Evolutionary conservation across 2,888 invertebrate genomes (phyloP).

Genomic region (Hypsopygia costalis): DNA sequence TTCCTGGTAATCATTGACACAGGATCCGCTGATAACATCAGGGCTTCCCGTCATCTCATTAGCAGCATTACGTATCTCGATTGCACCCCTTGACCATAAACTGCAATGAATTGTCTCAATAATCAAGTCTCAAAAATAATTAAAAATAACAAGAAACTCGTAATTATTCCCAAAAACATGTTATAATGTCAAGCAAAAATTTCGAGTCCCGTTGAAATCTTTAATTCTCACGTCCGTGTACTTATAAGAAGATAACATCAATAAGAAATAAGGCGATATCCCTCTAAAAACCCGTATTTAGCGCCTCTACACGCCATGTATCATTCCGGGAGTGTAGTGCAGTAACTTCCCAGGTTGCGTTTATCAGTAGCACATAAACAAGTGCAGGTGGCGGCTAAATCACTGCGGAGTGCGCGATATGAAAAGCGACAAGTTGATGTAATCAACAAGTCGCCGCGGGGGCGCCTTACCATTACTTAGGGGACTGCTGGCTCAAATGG

Average conservation of each 20-base stretch:
- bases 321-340: neutral
- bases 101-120: no score
- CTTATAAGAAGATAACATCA: no score
- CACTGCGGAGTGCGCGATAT: slow-evolving; percentile 51
- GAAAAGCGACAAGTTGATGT: slow-evolving; percentile 49
- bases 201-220: no score
- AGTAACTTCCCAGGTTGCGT: slow-evolving; percentile 43
- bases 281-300: neutral
- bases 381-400: slow-evolving; percentile 62
- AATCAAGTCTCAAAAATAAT: no score
- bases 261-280: no score
- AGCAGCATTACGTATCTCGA: neutral
- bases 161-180: no score
- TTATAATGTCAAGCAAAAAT: no score
- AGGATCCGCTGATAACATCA: slow-evolving; percentile 7
- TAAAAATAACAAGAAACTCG: no score
- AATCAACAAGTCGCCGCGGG: slow-evolving; percentile 7
- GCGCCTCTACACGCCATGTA: neutral
- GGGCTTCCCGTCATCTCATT: slow-evolving; percentile 8
- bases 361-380: slow-evolving; percentile 59
- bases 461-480: slow-evolving; percentile 1
- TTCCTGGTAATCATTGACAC: slow-evolving; percentile 2
- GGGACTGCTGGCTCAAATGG: no score
- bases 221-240: no score
- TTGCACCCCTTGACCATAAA: no score